These are phyloP conservation scores for Paraplagusia blochii DNA, from an alignment of 2,113 vertebrate species.

Conservation along the genomic window DNA sequence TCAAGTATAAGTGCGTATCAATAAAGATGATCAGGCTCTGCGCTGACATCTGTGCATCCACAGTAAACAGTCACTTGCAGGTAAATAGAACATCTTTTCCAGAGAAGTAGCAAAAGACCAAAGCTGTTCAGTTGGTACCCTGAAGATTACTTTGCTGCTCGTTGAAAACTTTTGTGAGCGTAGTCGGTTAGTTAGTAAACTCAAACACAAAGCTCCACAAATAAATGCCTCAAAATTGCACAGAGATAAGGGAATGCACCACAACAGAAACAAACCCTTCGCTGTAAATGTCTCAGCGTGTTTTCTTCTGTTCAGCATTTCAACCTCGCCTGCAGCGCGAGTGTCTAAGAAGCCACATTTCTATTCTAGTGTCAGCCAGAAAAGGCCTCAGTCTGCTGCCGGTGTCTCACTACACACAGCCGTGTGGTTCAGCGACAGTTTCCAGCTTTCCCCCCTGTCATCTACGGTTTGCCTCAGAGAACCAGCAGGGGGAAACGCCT, in stretches of 20 bases:
- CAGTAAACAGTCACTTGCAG: too few species aligned
- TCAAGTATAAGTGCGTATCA: too few species aligned
- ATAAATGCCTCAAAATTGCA: constrained; percentile 56
- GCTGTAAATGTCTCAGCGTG: constrained; percentile 50
- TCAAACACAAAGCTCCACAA: constrained; percentile 31
- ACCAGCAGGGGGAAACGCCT: constrained; percentile 64
- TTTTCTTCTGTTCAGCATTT: constrained; percentile 54
- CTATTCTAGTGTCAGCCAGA: constrained; percentile 68
- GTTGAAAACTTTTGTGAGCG: constrained; percentile 15
- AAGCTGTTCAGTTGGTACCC: background rate
- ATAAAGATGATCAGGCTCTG: too few species aligned
- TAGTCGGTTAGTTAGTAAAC: constrained; percentile 34
- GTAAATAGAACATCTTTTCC: background rate
- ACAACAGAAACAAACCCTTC: constrained; percentile 34
- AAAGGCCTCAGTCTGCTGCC: constrained; percentile 60
- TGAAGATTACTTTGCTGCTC: constrained; percentile 17
- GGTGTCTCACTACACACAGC: constrained; percentile 52
- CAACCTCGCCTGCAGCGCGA: constrained; percentile 48
- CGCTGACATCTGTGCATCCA: too few species aligned
- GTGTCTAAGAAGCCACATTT: constrained; percentile 55
- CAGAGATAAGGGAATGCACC: constrained; percentile 27
- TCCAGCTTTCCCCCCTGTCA: constrained; percentile 59
- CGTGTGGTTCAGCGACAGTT: constrained; percentile 46
- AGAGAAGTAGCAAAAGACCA: background rate
- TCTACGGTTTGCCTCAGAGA: constrained; percentile 66